phyloP scores from a whole-genome alignment of 1,140 invertebrate genomes.

The Pentalonia nigronervosa region DNA sequence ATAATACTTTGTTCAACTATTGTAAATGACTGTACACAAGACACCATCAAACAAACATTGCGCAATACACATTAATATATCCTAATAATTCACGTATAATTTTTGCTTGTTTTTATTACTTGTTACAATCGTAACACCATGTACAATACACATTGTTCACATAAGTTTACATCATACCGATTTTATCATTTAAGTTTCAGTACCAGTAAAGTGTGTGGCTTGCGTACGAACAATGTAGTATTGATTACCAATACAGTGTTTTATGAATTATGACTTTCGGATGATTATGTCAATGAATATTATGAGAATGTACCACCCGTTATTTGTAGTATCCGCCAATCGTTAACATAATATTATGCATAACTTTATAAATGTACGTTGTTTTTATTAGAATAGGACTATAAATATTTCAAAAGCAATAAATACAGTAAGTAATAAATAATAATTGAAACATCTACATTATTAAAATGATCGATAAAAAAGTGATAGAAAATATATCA shows the following conservation, averaged over 20 bases:
- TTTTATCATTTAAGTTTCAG: not conserved
- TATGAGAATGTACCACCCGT: not conserved
- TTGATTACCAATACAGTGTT: not conserved
- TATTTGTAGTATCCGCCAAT: slow-evolving; percentile 2
- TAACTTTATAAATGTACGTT: not conserved
- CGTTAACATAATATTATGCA: not conserved
- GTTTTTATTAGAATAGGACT: not conserved
- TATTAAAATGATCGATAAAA: not conserved
- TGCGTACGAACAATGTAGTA: not conserved
- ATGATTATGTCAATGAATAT: not conserved
- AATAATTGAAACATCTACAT: not conserved
- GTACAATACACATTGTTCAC: not conserved
- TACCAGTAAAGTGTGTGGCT: not conserved
- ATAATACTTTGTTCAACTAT: not conserved
- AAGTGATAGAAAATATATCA: not conserved
- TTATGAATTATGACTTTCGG: not conserved
- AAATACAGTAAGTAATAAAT: not conserved
- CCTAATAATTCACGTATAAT: not conserved
- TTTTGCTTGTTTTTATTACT: not conserved
- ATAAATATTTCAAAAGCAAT: not conserved
- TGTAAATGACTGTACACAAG: no score
- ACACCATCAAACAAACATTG: no score
- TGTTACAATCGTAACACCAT: not conserved
- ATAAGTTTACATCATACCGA: not conserved
- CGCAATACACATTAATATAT: not conserved